These are phyloP conservation scores for Nebria salina DNA, from an alignment of 2,888 invertebrate species.

Conservation along the genomic window DNA sequence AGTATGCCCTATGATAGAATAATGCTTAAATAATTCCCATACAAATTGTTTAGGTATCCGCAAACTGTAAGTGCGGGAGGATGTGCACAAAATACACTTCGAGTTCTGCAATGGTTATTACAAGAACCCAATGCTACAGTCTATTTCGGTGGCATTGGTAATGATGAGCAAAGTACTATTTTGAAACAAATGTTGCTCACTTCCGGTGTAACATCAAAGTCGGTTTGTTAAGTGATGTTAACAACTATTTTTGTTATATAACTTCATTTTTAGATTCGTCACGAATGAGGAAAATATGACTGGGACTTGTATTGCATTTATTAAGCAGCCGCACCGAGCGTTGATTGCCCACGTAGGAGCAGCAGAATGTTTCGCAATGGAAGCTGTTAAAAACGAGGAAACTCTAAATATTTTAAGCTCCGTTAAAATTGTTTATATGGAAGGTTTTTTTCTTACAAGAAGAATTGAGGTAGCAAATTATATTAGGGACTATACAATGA, in stretches of 20 bases:
- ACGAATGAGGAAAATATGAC: slow-evolving; percentile 59
- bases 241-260: not conserved
- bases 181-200: slow-evolving; percentile 60
- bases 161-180: slow-evolving; percentile 62
- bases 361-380: slow-evolving; percentile 61
- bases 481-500: slow-evolving; percentile 61
- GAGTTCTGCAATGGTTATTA: slow-evolving; percentile 63
- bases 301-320: slow-evolving; percentile 65
- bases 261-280: slow-evolving; percentile 47
- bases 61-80: slow-evolving; percentile 60
- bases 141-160: slow-evolving; percentile 67
- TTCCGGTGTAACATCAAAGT: slow-evolving; percentile 62
- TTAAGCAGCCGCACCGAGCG: slow-evolving; percentile 62
- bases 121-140: slow-evolving; percentile 52
- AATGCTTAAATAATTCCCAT: not conserved
- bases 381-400: slow-evolving; percentile 53
- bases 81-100: slow-evolving; percentile 64
- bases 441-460: slow-evolving; percentile 69
- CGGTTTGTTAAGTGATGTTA: slow-evolving; percentile 27
- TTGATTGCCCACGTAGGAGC: slow-evolving; percentile 68
- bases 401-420: slow-evolving; percentile 52
- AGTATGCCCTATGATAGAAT: slow-evolving; percentile 48
- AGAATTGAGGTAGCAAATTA: slow-evolving; percentile 62
- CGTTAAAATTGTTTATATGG: slow-evolving; percentile 63
- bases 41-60: slow-evolving; percentile 51